Base-by-base conservation (phyloP, 2,888 invertebrate species). In the Oscheius sp. region DNA sequence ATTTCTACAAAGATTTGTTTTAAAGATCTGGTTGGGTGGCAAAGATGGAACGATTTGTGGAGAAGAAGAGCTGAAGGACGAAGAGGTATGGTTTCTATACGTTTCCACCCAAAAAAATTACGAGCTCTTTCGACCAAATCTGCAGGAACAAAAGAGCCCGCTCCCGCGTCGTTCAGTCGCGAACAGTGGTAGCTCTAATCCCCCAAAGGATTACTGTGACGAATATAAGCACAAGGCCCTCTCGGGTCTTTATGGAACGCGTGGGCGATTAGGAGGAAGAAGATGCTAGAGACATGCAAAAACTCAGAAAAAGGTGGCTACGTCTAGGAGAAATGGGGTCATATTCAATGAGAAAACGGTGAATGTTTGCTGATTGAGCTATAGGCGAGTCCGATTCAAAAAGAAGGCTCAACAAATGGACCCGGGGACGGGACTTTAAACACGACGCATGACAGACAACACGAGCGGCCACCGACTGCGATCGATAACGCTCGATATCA, bases 401-500 rank as follows among this genome's bases (percentile, higher is more conserved):
- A 58, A 11, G 58, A 13, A 33, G 35, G 32, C 5, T 5, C 11
- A 33, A 47, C 48, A 63, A 68, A 42, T 35, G 68, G 37, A 35
- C 21, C 21, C 21, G 1, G 63, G 32, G 29, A 3, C 32, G 2
- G 48, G 53, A 68, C 53, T 68, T 68, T 68, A 68, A 53, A 68
- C 55, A 68, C 21, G 55, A 68, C 68, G 42, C 42, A 42, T 42
- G 42, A 42, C 7, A 32, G 10, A 13, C 32, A 21, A 29, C 13
- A 21, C 50, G 35, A 48, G 21, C 48, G 63, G 47, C 35, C 29
- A 29, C 9, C 50, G 7, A 35, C 21, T 29, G n/a, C 55, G 35
- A 68, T 68, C 68, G 42, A 68, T 68, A 68, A 7, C 68, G 68
- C 55, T 68, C 68, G 32, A 68, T 55, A 68, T 66, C 66, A 66